Evolutionary conservation across 1,140 invertebrate genomes (phyloP).

Genomic region (Drosophila sechellia): DNA sequence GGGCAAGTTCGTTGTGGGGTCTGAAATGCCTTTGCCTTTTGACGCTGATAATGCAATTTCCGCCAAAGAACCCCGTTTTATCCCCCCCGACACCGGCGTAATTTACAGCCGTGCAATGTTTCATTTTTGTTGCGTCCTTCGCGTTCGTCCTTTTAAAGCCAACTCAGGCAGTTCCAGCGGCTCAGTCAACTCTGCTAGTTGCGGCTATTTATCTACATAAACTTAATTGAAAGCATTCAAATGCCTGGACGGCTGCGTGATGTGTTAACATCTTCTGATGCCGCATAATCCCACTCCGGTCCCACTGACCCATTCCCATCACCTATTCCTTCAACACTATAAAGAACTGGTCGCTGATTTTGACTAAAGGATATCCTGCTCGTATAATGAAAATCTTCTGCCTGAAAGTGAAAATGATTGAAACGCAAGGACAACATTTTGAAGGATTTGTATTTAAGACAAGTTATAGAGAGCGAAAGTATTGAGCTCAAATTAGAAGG

Average conservation of each 20-base stretch:
- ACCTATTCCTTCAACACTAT: slow-evolving; percentile 2
- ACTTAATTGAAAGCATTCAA: slow-evolving; percentile 82
- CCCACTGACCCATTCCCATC: slow-evolving; percentile 4
- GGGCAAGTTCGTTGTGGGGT: background rate
- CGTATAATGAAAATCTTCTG: too few species aligned
- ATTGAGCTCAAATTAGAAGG: too few species aligned
- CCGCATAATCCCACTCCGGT: slow-evolving; percentile 54
- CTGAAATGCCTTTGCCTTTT: slow-evolving; percentile 55
- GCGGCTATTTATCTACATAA: slow-evolving; percentile 77
- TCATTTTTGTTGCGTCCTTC: slow-evolving; percentile 64
- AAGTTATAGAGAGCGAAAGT: too few species aligned
- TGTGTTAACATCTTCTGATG: slow-evolving; percentile 77
- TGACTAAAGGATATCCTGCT: slow-evolving; percentile 3
- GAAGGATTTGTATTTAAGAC: too few species aligned
- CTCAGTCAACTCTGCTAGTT: slow-evolving; percentile 39
- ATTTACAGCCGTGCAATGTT: slow-evolving; percentile 81
- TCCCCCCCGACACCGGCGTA: slow-evolving; percentile 33
- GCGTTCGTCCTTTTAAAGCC: slow-evolving; percentile 52
- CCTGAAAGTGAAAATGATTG: too few species aligned
- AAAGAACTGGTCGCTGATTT: background rate
- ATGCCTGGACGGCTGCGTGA: slow-evolving; percentile 61
- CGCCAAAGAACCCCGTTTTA: slow-evolving; percentile 30
- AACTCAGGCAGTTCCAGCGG: slow-evolving; percentile 33
- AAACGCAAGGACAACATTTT: too few species aligned
- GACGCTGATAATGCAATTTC: slow-evolving; percentile 83